Conservation (phyloP, 2,113 vertebrate genomes). For the Xiphophorus maculatus region DNA sequence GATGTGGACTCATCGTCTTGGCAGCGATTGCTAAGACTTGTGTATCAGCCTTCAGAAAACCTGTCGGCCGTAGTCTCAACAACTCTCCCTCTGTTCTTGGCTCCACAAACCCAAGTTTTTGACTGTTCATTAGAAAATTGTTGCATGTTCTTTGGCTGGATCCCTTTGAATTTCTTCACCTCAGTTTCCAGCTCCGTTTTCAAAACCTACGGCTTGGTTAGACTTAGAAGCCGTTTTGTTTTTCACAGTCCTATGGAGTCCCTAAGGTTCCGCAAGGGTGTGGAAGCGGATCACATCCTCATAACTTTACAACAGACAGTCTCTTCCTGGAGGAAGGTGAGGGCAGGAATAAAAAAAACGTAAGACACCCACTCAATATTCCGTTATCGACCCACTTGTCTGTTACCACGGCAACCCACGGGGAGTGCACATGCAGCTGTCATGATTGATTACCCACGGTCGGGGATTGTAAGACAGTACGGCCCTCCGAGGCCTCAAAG, state of each 20-base stretch:
- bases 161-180: not conserved
- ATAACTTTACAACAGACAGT: slow-evolving; percentile 34
- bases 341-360: slow-evolving; percentile 9
- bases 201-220: not conserved
- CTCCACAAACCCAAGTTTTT: slow-evolving; percentile 8
- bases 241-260: not conserved
- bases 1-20: not conserved
- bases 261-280: slow-evolving; percentile 22
- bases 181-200: not conserved
- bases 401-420: slow-evolving; percentile 58
- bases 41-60: slow-evolving; percentile 6
- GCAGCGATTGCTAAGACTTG: slow-evolving; percentile 4
- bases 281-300: slow-evolving; percentile 30
- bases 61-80: slow-evolving; percentile 1
- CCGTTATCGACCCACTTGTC: slow-evolving; percentile 56
- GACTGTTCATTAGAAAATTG: slow-evolving; percentile 10
- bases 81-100: not conserved
- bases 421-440: slow-evolving; percentile 43
- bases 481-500: slow-evolving; percentile 18
- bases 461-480: slow-evolving; percentile 43
- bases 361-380: slow-evolving; percentile 58
- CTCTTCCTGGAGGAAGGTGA: slow-evolving; percentile 24
- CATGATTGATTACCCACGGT: slow-evolving; percentile 57
- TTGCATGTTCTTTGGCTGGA: slow-evolving; percentile 7
- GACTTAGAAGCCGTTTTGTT: not conserved